Percentiles rank a stretch among this genome's conserved stretches.
Evolutionary conservation across 2,888 invertebrate species (phyloP).

Genomic region (Drosophila lutescens): DNA sequence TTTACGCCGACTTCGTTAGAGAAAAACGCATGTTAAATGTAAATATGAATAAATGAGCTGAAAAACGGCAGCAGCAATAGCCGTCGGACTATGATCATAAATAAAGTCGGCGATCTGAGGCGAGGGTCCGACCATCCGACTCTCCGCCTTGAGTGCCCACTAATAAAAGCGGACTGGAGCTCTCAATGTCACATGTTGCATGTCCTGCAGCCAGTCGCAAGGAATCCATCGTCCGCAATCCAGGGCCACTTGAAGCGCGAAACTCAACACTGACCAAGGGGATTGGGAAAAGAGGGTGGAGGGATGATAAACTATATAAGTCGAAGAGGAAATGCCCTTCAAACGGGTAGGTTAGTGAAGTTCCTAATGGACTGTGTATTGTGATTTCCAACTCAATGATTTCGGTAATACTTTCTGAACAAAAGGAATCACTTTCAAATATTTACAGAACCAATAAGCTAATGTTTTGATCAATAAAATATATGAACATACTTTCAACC

Average conservation of each 20-base stretch:
- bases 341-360: background rate
- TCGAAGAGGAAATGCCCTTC: conserved; percentile 31
- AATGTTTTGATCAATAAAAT: conserved; percentile 3
- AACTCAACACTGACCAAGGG: conserved; percentile 61
- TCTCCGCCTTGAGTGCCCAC: conserved; percentile 12
- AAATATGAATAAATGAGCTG: conserved; percentile 78
- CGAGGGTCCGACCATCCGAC: conserved; percentile 18
- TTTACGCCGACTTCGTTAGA: conserved; percentile 78
- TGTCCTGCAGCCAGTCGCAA: conserved; percentile 57
- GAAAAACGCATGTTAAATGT: conserved; percentile 74
- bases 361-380: conserved; percentile 8
- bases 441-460: conserved; percentile 13
- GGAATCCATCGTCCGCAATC: conserved; percentile 36
- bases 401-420: background rate
- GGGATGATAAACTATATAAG: conserved; percentile 16
- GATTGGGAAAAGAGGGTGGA: conserved; percentile 45
- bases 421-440: background rate
- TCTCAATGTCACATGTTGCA: conserved; percentile 80
- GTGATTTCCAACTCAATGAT: conserved; percentile 16
- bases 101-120: conserved; percentile 31
- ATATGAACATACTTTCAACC: background rate
- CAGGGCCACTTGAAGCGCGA: conserved; percentile 72
- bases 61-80: conserved; percentile 46
- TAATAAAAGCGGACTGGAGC: conserved; percentile 39
- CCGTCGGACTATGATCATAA: conserved; percentile 44